Conservation (phyloP, 2,113 vertebrate genomes). For the Spea multiplicata region DNA sequence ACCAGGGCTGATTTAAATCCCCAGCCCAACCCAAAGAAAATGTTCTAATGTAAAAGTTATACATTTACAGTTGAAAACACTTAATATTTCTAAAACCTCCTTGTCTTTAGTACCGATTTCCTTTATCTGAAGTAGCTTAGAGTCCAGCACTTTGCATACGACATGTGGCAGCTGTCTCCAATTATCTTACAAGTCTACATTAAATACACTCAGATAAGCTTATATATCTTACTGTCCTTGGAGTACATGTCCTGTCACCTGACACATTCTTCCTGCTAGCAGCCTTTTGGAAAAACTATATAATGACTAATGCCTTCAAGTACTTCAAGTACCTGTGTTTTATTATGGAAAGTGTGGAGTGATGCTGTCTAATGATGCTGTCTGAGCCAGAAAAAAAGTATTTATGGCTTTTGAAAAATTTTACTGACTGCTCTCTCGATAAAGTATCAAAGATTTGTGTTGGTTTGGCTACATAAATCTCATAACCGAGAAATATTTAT, state of each 20-base stretch:
- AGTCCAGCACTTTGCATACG: slow-evolving; percentile 20
- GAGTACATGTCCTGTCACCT: slow-evolving; percentile 58
- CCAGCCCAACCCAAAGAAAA: too few relatives aligned
- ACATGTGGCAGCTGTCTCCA: slow-evolving; percentile 68
- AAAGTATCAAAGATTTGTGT: slow-evolving; percentile 22
- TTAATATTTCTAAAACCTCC: too few relatives aligned
- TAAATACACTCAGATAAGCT: slow-evolving; percentile 63
- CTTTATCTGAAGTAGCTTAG: too few relatives aligned
- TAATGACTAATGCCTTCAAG: slow-evolving; percentile 53
- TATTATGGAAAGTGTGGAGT: slow-evolving; percentile 63
- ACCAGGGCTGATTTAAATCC: too few relatives aligned
- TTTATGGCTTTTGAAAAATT: slow-evolving; percentile 28
- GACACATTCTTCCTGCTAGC: slow-evolving; percentile 61
- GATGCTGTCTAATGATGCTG: slow-evolving; percentile 51
- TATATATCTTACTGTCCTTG: slow-evolving; percentile 59
- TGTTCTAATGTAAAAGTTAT: too few relatives aligned
- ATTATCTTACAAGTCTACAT: slow-evolving; percentile 67
- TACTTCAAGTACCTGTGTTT: slow-evolving; percentile 54
- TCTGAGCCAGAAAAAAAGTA: neutral
- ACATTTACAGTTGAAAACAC: too few relatives aligned
- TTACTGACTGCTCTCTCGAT: slow-evolving; percentile 27
- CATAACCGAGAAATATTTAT: neutral
- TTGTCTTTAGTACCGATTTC: too few relatives aligned
- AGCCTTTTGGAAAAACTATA: slow-evolving; percentile 60
- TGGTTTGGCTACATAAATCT: slow-evolving; percentile 24